phyloP scores from a whole-genome alignment of 2,888 invertebrate genomes.

The Crossocerus cetratus region DNA sequence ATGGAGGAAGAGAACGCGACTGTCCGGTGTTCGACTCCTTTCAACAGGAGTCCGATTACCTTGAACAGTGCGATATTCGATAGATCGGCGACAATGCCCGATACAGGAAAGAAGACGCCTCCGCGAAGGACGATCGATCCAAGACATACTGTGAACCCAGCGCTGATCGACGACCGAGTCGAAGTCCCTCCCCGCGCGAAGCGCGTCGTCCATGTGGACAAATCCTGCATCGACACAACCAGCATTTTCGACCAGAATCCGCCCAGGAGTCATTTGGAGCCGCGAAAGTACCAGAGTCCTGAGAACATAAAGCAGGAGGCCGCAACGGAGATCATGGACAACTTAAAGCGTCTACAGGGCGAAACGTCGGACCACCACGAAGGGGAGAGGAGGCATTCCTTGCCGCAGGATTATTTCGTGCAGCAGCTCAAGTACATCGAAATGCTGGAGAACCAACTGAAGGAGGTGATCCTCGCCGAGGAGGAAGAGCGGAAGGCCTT shows the following conservation, averaged over 20 bases:
- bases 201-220: conserved; percentile 66
- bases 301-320: conserved; percentile 60
- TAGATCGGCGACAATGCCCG: conserved; percentile 52
- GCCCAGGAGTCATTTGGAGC: conserved; percentile 56
- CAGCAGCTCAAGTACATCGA: conserved; percentile 69
- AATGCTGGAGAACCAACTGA: conserved; percentile 65
- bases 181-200: conserved; percentile 61
- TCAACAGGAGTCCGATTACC: conserved; percentile 66
- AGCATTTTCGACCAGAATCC: conserved; percentile 72
- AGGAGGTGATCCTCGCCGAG: conserved; percentile 67
- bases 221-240: conserved; percentile 72
- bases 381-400: conserved; percentile 51
- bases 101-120: conserved; percentile 50
- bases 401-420: conserved; percentile 65
- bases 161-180: conserved; percentile 69
- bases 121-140: conserved; percentile 52
- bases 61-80: conserved; percentile 71
- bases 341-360: conserved; percentile 64
- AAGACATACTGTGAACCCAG: conserved; percentile 67
- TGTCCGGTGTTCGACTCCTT: conserved; percentile 54
- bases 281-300: conserved; percentile 47
- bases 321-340: conserved; percentile 63
- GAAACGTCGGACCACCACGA: conserved; percentile 50
- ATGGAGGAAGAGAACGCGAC: conserved; percentile 34
- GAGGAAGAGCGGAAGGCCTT: conserved; percentile 64